Evolutionary conservation across 2,797 vertebrate species (phyloP), one percentile per base, ranked within the genome.

Genomic region (Sternarchorhynchus goeldii): DNA sequence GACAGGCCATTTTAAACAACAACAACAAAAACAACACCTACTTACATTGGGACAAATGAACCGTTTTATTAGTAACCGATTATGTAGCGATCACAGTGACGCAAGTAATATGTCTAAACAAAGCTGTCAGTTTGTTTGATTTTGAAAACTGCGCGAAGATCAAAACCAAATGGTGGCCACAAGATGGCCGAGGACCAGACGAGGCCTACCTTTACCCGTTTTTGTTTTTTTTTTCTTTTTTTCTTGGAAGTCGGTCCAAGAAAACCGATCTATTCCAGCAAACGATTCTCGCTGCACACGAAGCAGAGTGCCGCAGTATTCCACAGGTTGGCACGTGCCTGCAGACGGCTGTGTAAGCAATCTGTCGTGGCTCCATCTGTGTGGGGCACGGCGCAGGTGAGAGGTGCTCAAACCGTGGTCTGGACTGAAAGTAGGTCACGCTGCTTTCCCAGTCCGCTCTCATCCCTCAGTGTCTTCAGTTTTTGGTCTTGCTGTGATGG

Each of bases 401-500:
- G 25, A 45, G 80, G 83, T 86, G 80, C 84, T 73, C 82, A 79
- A 86, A 82, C 81, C 86, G 83, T 62, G 69, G 64, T 82, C 82
- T 79, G 82, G 76, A 81, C 86, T 86, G 63, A 83, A 92, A 90
- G 87, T 92, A 91, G 91, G 90, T 91, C 90, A 91, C 81, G 76
- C 86, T 89, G 86, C 87, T 87, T 84, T 88, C 90, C 89, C 86
- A 72, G 83, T 85, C 89, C 83, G 80, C 85, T 88, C 80, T 81
- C 72, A 77, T 81, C 87, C 66, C 57, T 78, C 80, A 89, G 88
- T 80, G 84, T 85, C 85, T 89, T 75, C 81, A 83, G 86, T 87
- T 87, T 55, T 79, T 82, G 73, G 84, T 83, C 81, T 79, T 14
- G 29, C 78, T 71, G 82, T 82, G 82, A 76, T 78, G 82, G 68